Percentiles rank a stretch among this genome's conserved stretches.
phyloP scores from a whole-genome alignment of 2,797 vertebrate genomes.

The Falco novaeseelandiae region DNA sequence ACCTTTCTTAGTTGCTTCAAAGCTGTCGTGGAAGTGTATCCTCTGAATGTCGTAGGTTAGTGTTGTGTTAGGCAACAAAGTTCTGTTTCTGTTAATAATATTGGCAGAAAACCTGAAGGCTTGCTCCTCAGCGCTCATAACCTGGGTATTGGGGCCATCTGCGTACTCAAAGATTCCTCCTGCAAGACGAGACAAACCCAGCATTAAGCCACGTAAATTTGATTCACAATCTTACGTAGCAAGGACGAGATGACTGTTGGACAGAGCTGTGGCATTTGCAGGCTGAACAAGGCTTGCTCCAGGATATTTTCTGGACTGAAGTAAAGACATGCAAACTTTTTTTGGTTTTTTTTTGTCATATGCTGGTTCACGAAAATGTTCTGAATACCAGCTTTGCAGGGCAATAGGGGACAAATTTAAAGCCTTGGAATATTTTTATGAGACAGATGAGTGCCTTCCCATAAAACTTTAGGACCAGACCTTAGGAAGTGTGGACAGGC shows the following conservation, averaged over 20 bases:
- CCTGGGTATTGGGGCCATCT: constrained; percentile 88
- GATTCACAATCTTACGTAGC: fast-evolving
- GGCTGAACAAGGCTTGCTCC: not conserved
- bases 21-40: constrained; percentile 99
- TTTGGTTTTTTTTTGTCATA: fast-evolving
- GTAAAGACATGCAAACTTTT: fast-evolving
- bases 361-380: not conserved
- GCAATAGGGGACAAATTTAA: not conserved
- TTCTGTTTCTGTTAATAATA: constrained; percentile 98
- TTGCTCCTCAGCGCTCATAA: constrained; percentile 94
- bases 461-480: not conserved
- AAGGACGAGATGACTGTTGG: not conserved
- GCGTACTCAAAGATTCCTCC: constrained; percentile 97
- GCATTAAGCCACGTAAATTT: not conserved
- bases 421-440: not conserved
- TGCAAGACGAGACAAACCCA: constrained; percentile 70
- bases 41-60: constrained; percentile 98
- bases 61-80: constrained; percentile 96
- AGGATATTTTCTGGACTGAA: not conserved
- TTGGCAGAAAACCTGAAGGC: constrained; percentile 98
- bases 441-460: not conserved
- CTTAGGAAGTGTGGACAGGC: not conserved
- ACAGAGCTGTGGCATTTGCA: not conserved
- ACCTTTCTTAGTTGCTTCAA: constrained; percentile 99
- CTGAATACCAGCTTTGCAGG: not conserved